Evolutionary conservation across 2,888 invertebrate genomes (phyloP).

Genomic region (Arrhopalites spinosus): DNA sequence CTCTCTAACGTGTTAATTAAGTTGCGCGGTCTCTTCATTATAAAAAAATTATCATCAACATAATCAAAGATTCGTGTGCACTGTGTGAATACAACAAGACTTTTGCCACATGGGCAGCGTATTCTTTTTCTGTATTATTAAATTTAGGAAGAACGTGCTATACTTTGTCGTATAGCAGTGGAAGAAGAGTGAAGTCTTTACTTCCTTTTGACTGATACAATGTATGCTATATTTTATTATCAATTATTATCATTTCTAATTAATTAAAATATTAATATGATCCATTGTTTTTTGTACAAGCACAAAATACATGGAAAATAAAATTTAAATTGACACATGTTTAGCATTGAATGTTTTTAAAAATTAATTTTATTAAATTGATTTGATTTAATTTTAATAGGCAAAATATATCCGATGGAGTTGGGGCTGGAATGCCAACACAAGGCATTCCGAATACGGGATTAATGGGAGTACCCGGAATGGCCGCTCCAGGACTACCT

Average conservation of each 20-base stretch:
- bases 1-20: no score
- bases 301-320: no score
- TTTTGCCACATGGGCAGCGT: constrained; percentile 21
- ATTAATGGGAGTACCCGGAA: constrained; percentile 16
- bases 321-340: no score
- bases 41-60: no score
- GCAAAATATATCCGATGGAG: constrained; percentile 33
- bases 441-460: constrained; percentile 17
- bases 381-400: constrained; percentile 2
- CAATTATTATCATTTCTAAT: background rate
- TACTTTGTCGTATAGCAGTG: no score
- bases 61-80: no score
- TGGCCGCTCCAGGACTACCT: background rate
- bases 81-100: background rate
- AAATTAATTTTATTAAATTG: background rate
- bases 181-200: background rate
- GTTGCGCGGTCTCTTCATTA: no score
- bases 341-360: background rate
- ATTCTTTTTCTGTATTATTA: constrained; percentile 7
- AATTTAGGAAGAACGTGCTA: background rate
- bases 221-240: constrained; percentile 11
- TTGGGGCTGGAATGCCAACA: constrained; percentile 32
- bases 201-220: background rate
- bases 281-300: no score
- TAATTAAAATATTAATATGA: background rate